A percentile compares a stretch with the other conserved stretches of the same genome.
Evolutionary conservation across 2,888 invertebrate genomes (phyloP).

Genomic region (Tipula unca): DNA sequence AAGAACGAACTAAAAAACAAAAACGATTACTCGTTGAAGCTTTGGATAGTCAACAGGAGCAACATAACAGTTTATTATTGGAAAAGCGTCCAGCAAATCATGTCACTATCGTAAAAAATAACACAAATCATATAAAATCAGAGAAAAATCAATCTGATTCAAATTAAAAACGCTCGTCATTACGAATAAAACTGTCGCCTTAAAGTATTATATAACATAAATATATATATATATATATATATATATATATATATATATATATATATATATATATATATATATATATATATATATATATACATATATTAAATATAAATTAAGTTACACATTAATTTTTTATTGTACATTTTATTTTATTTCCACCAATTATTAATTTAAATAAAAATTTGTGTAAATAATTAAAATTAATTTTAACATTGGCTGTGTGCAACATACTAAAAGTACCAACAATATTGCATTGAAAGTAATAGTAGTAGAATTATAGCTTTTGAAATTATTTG

Average conservation of each 20-base stretch:
- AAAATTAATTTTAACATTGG: conserved; percentile 15
- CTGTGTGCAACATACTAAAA: conserved; percentile 16
- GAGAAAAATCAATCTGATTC: background rate
- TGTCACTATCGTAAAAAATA: conserved; percentile 25
- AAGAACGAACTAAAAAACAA: conserved; percentile 54
- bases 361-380: background rate
- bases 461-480: background rate
- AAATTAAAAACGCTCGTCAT: background rate
- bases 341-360: conserved; percentile 14
- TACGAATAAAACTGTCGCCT: background rate
- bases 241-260: background rate
- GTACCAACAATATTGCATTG: conserved; percentile 1
- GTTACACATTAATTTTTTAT: background rate
- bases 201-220: background rate
- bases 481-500: background rate
- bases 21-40: conserved; percentile 39
- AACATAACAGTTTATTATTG: conserved; percentile 25
- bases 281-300: background rate
- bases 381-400: background rate
- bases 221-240: background rate
- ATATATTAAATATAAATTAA: background rate
- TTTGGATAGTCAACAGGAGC: conserved; percentile 28
- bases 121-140: conserved; percentile 15
- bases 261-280: background rate
- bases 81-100: conserved; percentile 24